Conservation (phyloP, 2,113 vertebrate species). For the Varanus salvator region DNA sequence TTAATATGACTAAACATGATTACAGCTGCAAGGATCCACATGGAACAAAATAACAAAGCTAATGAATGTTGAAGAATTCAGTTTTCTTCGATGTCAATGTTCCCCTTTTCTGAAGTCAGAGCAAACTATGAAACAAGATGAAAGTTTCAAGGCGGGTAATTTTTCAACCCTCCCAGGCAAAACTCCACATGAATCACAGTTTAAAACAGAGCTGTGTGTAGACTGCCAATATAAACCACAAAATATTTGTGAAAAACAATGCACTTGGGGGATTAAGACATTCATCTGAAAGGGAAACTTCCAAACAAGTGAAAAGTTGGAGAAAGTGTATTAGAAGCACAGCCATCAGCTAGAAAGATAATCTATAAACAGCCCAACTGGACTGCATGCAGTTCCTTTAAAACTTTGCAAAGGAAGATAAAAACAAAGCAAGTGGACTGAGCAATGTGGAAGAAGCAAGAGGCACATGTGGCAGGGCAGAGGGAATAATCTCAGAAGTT, state of each 20-base stretch:
- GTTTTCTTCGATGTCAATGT: conserved; percentile 51
- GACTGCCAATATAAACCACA: conserved; percentile 30
- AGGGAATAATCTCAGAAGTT: neutral
- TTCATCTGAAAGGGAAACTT: conserved; percentile 1
- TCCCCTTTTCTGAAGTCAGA: conserved; percentile 54
- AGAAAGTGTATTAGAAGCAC: conserved; percentile 39
- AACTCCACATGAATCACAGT: conserved; percentile 40
- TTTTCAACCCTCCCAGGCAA: conserved; percentile 53
- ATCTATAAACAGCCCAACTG: conserved; percentile 8
- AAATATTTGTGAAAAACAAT: conserved; percentile 31
- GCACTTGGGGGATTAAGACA: conserved; percentile 14
- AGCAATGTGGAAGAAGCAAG: conserved; percentile 10
- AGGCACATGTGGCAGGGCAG: neutral
- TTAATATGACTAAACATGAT: neutral
- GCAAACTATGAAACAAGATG: conserved; percentile 59
- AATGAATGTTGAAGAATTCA: conserved; percentile 48
- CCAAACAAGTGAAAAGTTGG: conserved; percentile 36
- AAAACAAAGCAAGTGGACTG: conserved; percentile 20
- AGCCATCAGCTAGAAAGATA: neutral
- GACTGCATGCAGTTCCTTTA: conserved; percentile 7
- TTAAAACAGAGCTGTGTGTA: conserved; percentile 34
- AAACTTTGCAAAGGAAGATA: conserved; percentile 35
- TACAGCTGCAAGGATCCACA: conserved; percentile 7
- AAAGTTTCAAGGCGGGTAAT: conserved; percentile 37
- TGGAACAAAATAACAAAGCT: conserved; percentile 34